Base-by-base conservation (phyloP, 2,888 invertebrate species). In the Drosophila infuscata region DNA sequence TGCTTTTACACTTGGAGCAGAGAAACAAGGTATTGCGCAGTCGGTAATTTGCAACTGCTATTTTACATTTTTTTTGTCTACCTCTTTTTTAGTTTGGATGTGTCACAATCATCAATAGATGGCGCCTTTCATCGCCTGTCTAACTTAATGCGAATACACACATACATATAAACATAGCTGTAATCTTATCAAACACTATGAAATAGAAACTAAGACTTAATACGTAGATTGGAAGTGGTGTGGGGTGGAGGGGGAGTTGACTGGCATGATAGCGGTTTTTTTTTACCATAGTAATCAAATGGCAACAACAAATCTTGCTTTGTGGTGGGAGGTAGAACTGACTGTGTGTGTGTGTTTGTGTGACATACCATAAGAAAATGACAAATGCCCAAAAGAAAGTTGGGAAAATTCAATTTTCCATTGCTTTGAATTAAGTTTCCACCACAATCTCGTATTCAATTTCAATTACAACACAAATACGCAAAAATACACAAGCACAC, bases 371-470 rank as follows among this genome's bases (percentile, higher is more conserved):
- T 66, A 64, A 66, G 68, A 73, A 85, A 74, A 69, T 54, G 69
- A 59, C 69, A 64, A 80, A 76, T 57, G 61, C 29, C 54, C 70
- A 49, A 64, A 82, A 70, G 82, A 88, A 86, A 89, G 81, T 85
- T 76, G 82, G 74, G 88, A 89, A 91, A 91, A 91, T 89, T 88
- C 76, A 91, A 91, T 91, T 90, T 91, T 80, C 70, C 70, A 70
- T 49, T 56, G 57, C 17, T 48, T 69, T 11, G 17, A 25, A 17
- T 62, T 29, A 29, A 35, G 25, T 25, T 67, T 48, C n/a, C 51
- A 30, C 36, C 58, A 17, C n/a, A n/a, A 56, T 38, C 4, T 25
- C 33, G 35, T 38, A 41, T 33, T 33, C 25, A 12, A 67, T 62
- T 61, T 36, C 46, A 67, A 43, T 51, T 56, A 35, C 20, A 71